Evolutionary conservation across 2,113 vertebrate species (phyloP).

Genomic region (Ciconia maguari): DNA sequence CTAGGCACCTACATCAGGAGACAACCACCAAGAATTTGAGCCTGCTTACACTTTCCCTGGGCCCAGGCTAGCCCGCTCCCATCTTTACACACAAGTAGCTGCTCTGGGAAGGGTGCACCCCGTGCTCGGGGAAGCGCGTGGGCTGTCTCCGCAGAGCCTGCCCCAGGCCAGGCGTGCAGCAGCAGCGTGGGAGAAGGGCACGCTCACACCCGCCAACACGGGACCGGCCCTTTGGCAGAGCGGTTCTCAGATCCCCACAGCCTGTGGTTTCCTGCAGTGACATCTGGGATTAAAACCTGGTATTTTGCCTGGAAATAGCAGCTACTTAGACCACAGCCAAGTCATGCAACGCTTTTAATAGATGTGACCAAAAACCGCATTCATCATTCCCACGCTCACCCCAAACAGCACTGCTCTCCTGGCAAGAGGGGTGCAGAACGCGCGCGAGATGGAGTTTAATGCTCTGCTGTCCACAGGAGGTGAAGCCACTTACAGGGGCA

Average conservation of each 20-base stretch:
- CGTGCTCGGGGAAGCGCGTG: rapidly evolving
- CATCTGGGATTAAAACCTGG: background rate
- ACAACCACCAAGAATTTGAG: rapidly evolving
- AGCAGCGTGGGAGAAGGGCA: background rate
- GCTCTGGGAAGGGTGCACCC: background rate
- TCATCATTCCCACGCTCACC: rapidly evolving
- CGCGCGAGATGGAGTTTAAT: rapidly evolving
- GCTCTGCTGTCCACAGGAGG: rapidly evolving
- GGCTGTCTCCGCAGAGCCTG: background rate
- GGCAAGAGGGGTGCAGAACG: rapidly evolving
- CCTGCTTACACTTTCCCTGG: background rate
- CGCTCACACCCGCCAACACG: background rate
- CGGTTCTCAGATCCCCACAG: rapidly evolving
- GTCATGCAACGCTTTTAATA: background rate
- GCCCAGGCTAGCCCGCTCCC: background rate
- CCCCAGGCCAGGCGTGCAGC: background rate
- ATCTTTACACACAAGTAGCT: rapidly evolving
- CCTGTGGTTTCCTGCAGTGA: background rate
- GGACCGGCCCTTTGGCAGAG: background rate
- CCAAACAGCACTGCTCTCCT: background rate
- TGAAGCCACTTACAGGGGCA: background rate
- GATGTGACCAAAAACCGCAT: rapidly evolving
- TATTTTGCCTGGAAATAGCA: background rate
- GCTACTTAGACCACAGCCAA: background rate
- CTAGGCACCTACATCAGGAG: background rate